Conservation (phyloP, 1,140 invertebrate species). For the Mylabris phalerata region DNA sequence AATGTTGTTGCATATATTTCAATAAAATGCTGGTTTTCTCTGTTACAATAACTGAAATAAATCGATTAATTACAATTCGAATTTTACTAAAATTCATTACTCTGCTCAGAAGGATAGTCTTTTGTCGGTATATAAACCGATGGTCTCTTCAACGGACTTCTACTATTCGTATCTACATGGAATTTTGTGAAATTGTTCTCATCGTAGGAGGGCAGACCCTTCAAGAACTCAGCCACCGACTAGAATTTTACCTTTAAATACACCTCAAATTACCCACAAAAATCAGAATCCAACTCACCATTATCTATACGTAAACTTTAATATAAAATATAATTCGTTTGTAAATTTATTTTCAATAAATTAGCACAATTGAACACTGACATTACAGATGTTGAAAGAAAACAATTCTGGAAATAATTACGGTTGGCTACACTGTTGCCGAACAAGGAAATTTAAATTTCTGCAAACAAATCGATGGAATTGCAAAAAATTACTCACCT, state of each 20-base stretch:
- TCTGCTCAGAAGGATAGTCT: slow-evolving; percentile 83
- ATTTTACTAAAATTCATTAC: slow-evolving; percentile 32
- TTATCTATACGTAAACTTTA: too few relatives aligned
- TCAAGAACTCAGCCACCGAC: slow-evolving; percentile 82
- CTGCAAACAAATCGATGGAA: too few relatives aligned
- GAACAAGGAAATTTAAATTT: too few relatives aligned
- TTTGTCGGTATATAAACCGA: slow-evolving; percentile 86
- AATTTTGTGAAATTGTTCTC: slow-evolving; percentile 86
- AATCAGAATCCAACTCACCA: too few relatives aligned
- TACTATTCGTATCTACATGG: slow-evolving; percentile 76
- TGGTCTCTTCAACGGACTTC: slow-evolving; percentile 76
- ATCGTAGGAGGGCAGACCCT: slow-evolving; percentile 83
- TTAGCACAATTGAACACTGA: too few relatives aligned
- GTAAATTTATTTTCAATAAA: too few relatives aligned
- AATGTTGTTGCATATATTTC: slow-evolving; percentile 88
- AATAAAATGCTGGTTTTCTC: slow-evolving; percentile 91
- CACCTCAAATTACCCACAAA: too few relatives aligned
- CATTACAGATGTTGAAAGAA: too few relatives aligned
- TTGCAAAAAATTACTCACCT: too few relatives aligned
- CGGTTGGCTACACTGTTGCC: too few relatives aligned
- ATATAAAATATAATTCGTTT: too few relatives aligned
- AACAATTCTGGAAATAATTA: too few relatives aligned
- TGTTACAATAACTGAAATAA: slow-evolving; percentile 80
- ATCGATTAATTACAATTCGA: background rate
- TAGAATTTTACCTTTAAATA: slow-evolving; percentile 37